These are phyloP conservation scores for Picathartes gymnocephalus DNA, from an alignment of 2,113 vertebrate species.

Conservation along the genomic window DNA sequence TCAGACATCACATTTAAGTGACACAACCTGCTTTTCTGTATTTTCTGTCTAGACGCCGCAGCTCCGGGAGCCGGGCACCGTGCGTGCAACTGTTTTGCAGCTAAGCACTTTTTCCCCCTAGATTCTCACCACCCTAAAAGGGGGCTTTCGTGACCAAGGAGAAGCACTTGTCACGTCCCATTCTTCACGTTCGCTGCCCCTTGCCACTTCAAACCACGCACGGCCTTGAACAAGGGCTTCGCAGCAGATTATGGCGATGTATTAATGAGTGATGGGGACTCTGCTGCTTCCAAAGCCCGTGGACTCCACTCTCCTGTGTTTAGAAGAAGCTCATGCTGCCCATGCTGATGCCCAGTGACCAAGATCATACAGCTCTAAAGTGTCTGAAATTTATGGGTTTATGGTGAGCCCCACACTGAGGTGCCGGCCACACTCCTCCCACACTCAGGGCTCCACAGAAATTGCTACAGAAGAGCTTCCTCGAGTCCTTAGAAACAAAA, in stretches of 20 bases:
- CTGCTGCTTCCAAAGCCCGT: not conserved
- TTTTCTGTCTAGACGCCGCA: slow-evolving; percentile 32
- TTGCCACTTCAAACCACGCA: not conserved
- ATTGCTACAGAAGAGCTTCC: not conserved
- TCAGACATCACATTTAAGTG: slow-evolving; percentile 14
- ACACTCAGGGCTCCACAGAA: not conserved
- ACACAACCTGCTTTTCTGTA: slow-evolving; percentile 53
- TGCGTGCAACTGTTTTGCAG: not conserved
- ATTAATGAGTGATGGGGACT: rapidly evolving
- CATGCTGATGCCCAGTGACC: not conserved
- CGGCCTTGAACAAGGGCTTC: not conserved
- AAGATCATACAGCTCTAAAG: slow-evolving; percentile 11
- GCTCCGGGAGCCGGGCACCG: not conserved
- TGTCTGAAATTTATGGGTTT: slow-evolving; percentile 71
- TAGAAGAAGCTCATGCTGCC: not conserved
- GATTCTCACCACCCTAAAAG: not conserved
- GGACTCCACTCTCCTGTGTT: rapidly evolving
- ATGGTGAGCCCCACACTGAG: slow-evolving; percentile 19
- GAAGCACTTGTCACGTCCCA: not conserved
- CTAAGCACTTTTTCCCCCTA: not conserved
- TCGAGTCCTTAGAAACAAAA: not conserved
- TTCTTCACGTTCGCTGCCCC: not conserved
- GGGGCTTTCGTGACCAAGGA: not conserved
- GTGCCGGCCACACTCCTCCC: not conserved
- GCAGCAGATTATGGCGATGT: rapidly evolving